Evolutionary conservation across 2,888 invertebrate species (phyloP).

Genomic region (Drosophila paramelanica): DNA sequence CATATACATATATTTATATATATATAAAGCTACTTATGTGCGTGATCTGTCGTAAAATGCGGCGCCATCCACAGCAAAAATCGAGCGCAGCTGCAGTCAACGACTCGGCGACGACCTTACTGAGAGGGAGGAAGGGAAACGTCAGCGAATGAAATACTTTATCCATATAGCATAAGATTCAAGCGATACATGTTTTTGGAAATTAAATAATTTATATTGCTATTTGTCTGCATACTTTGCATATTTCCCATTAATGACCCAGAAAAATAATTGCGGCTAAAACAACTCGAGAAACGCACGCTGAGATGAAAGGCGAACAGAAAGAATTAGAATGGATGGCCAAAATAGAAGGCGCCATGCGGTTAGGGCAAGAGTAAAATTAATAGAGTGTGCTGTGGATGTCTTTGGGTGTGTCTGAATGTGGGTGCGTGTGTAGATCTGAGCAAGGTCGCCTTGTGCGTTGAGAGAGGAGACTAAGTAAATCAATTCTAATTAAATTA

Average conservation of each 20-base stretch:
- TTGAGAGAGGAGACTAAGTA: constrained; percentile 2
- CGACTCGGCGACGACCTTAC: constrained; percentile 60
- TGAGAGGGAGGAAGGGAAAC: constrained; percentile 15
- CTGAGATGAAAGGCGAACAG: constrained; percentile 60
- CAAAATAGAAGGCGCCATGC: constrained; percentile 45
- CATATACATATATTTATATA: constrained; percentile 23
- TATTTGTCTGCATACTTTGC: constrained; percentile 71
- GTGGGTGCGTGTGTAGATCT: constrained; percentile 6
- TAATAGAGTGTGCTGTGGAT: constrained; percentile 15
- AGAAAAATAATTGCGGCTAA: constrained; percentile 57
- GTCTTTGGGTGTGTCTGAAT: constrained; percentile 1
- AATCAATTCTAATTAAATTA: constrained; percentile 1
- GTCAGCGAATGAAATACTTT: constrained; percentile 26
- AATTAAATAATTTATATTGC: constrained; percentile 75
- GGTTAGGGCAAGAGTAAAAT: constrained; percentile 25
- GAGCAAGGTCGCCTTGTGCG: constrained; percentile 40
- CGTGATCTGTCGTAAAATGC: constrained; percentile 63
- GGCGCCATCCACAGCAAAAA: constrained; percentile 61
- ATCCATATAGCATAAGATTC: constrained; percentile 60
- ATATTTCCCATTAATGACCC: constrained; percentile 73
- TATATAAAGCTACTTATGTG: constrained; percentile 28
- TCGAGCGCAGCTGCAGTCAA: constrained; percentile 61
- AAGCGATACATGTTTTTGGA: constrained; percentile 55
- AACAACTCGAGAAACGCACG: constrained; percentile 34
- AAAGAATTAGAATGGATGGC: constrained; percentile 61